Evolutionary conservation across 2,888 invertebrate genomes (phyloP), one percentile per base, ranked within the genome.

Genomic region (Romanomermis culicivorax): DNA sequence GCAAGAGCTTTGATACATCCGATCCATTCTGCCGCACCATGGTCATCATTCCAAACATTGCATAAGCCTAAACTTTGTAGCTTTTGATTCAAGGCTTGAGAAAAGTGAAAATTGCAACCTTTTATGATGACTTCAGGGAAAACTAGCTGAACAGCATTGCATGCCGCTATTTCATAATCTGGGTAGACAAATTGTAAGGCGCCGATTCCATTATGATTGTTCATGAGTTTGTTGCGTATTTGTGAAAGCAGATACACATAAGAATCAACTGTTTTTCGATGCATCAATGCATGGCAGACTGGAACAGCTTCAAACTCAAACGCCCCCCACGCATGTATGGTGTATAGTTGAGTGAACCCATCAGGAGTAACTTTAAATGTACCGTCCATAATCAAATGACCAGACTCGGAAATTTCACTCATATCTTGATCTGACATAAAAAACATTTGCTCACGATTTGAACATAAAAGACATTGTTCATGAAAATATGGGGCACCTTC

Each of bases 41-140:
- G 17, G 7, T 45, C 23, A 45, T 45, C 23, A 23, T 11, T 45
- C 45, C 45, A 45, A 23, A 23, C 7, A 7, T 45, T 23, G 11
- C 50, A 23, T 20, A 49, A 29, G 11, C 50, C 50, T 17, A 27
- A 14, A 27, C 27, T 11, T 11, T 49, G 50, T 29, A 49, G 14
- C 27, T 49, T 49, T 27, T 29, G 7, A 23, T 27, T 49, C 25
- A 49, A 20, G 11, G 50, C 29, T 23, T 49, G 50, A 27, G 27
- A 7, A 27, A 49, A 49, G 27, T 49, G 50, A 20, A 49, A 49
- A 49, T 49, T 49, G 29, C 50, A 49, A 7, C 50, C 50, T 14
- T 25, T 49, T 11, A 49, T 49, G 7, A 20, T 14, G 29, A 27
- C 29, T 11, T 49, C 27, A 11, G 50, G 29, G 27, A 49, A 49